These are phyloP conservation scores for Mirounga angustirostris DNA, from an alignment of 2,113 vertebrate genomes.

Conservation along the genomic window DNA sequence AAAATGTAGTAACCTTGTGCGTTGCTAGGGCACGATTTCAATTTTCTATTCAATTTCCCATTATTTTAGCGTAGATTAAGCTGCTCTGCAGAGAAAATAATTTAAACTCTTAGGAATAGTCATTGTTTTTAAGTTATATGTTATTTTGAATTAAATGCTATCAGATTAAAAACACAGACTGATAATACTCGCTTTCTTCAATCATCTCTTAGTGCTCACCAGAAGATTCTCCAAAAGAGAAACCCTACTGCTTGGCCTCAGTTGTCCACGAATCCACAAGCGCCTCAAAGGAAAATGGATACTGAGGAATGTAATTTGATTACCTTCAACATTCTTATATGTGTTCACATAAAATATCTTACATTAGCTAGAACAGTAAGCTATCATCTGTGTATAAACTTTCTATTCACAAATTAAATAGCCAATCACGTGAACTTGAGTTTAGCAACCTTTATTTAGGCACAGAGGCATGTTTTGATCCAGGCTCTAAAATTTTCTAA, in stretches of 20 bases:
- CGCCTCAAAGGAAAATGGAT: background rate
- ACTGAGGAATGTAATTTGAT: background rate
- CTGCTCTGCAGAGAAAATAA: background rate
- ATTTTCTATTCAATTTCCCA: background rate
- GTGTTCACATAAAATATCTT: background rate
- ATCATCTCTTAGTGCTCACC: background rate
- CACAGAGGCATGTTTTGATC: background rate
- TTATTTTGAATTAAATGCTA: background rate
- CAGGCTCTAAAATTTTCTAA: background rate
- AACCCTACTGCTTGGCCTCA: background rate
- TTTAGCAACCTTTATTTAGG: background rate
- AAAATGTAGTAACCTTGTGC: background rate
- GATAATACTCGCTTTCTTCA: background rate
- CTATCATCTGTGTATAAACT: background rate
- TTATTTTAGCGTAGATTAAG: background rate
- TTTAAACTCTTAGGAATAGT: background rate
- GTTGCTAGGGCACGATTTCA: background rate
- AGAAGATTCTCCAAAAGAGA: background rate
- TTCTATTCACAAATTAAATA: background rate
- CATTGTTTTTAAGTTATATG: background rate
- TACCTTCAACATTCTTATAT: background rate
- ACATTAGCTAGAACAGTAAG: background rate
- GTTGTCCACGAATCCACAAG: background rate
- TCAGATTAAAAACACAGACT: background rate
- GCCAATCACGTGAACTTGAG: background rate